Percentiles rank a stretch among this genome's conserved stretches.
Conservation (phyloP, 2,888 invertebrate species). For the Dicyrtoma fusca region DNA sequence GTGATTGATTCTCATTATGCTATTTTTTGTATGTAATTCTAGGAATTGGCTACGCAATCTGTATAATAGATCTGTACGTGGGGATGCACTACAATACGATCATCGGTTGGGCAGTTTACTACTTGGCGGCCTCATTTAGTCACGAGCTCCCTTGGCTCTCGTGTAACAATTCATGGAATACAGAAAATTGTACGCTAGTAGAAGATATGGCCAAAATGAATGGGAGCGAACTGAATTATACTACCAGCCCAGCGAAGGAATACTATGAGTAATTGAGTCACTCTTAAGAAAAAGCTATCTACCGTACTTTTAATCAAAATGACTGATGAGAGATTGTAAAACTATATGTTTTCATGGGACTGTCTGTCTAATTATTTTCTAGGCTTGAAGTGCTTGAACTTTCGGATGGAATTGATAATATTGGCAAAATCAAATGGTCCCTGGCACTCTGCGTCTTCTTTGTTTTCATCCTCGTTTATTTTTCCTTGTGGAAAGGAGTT, state of each 20-base stretch:
- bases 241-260: slow-evolving; percentile 81
- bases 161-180: slow-evolving; percentile 87
- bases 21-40: slow-evolving; percentile 55
- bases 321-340: slow-evolving; percentile 3
- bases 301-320: not conserved
- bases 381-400: slow-evolving; percentile 87
- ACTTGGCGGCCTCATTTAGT: slow-evolving; percentile 80
- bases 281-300: no score
- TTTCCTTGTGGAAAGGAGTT: slow-evolving; percentile 95
- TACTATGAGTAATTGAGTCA: slow-evolving; percentile 85
- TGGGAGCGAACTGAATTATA: slow-evolving; percentile 34
- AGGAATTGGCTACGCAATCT: slow-evolving; percentile 96
- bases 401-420: slow-evolving; percentile 78
- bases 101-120: slow-evolving; percentile 94
- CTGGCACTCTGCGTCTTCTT: slow-evolving; percentile 86
- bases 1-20: not conserved
- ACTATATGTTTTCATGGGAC: slow-evolving; percentile 35
- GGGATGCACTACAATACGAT: slow-evolving; percentile 98
- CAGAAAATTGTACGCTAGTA: slow-evolving; percentile 69
- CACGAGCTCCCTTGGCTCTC: slow-evolving; percentile 83
- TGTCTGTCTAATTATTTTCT: no score
- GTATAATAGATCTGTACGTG: slow-evolving; percentile 88
- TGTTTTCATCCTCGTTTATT: slow-evolving; percentile 91
- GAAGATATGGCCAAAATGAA: slow-evolving; percentile 62
- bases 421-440: slow-evolving; percentile 87